Evolutionary conservation across 2,797 vertebrate species (phyloP).

Genomic region (Furcifer pardalis): DNA sequence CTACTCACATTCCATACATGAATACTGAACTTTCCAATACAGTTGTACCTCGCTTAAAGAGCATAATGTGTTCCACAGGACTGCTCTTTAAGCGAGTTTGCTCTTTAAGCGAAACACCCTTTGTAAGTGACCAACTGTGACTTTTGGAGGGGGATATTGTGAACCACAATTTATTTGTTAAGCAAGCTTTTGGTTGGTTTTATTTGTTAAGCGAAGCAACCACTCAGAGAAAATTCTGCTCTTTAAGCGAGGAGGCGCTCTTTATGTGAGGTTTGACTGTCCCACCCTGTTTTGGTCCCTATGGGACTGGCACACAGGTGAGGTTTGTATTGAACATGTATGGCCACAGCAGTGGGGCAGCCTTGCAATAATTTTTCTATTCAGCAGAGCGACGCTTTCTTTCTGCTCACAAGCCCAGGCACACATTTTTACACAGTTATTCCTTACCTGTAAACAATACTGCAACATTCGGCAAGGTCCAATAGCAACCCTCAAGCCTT

Average conservation of each 20-base stretch:
- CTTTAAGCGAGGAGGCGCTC: no score
- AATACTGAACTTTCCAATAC: not conserved
- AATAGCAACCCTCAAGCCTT: slow-evolving; percentile 94
- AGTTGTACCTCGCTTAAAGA: no score
- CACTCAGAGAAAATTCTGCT: no score
- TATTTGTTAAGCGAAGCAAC: no score
- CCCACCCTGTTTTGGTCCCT: not conserved
- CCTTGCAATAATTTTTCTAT: not conserved
- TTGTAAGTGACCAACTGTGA: no score
- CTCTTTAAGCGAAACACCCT: no score
- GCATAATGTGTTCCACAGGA: no score
- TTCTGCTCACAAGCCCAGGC: not conserved
- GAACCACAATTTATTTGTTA: no score
- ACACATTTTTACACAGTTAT: not conserved
- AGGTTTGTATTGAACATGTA: not conserved
- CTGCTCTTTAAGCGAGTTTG: no score
- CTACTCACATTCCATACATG: not conserved
- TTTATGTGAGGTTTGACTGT: no score
- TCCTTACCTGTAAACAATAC: slow-evolving; percentile 94
- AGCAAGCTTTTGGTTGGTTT: no score
- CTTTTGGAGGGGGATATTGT: no score
- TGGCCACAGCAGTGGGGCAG: not conserved
- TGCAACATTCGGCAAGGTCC: slow-evolving; percentile 98
- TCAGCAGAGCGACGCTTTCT: not conserved
- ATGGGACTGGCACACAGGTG: not conserved